These are phyloP conservation scores for Hippoglossus stenolepis DNA, from an alignment of 2,113 vertebrate species.

Conservation along the genomic window DNA sequence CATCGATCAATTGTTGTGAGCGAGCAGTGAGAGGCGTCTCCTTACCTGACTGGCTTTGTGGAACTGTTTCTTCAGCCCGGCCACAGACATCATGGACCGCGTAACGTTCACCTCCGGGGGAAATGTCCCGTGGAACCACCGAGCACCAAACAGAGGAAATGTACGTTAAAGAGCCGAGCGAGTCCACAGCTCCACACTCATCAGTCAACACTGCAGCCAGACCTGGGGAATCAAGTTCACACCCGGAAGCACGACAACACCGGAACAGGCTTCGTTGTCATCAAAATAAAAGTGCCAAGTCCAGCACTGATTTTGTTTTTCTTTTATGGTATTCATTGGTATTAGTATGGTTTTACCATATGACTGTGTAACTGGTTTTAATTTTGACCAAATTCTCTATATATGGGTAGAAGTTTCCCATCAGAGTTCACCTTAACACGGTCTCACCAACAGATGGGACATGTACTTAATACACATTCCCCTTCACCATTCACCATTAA, in stretches of 20 bases:
- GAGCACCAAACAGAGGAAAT: no score
- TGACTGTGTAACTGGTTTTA: no score
- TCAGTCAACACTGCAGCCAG: conserved; percentile 26
- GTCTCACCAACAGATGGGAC: no score
- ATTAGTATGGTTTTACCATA: no score
- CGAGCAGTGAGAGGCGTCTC: conserved; percentile 31
- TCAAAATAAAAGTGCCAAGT: neutral
- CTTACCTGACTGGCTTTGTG: conserved; percentile 94
- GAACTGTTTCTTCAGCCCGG: conserved; percentile 92
- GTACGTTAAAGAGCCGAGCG: neutral
- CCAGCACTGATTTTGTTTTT: no score
- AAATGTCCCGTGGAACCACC: neutral
- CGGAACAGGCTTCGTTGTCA: neutral
- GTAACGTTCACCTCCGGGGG: neutral
- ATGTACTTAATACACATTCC: no score
- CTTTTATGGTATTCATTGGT: no score
- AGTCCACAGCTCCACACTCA: conserved; percentile 24
- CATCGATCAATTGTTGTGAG: conserved; percentile 38
- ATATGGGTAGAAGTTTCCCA: no score
- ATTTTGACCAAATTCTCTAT: no score
- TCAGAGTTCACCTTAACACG: no score
- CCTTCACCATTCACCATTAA: no score
- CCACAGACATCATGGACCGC: conserved; percentile 84
- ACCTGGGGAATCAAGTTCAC: no score
- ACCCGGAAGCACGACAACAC: neutral